Percentiles rank a stretch among this genome's conserved stretches.
These are phyloP conservation scores for Denticeps clupeoides DNA, from an alignment of 2,797 vertebrate species.

Conservation along the genomic window DNA sequence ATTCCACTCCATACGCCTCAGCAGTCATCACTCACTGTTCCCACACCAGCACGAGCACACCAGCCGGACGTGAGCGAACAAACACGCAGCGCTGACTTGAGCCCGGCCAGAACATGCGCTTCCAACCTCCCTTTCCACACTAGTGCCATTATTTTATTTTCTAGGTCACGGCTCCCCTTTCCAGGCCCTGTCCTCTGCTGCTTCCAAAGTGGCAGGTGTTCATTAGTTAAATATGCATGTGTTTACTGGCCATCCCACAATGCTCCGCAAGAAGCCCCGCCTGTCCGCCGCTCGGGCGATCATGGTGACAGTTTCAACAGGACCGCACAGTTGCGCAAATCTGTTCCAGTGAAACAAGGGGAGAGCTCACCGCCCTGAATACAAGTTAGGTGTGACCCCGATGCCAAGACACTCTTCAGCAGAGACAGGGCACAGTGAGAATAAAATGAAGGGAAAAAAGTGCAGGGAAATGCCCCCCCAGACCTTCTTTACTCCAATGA, in stretches of 20 bases:
- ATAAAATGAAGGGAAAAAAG: too few species aligned
- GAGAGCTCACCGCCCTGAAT: too few species aligned
- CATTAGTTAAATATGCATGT: neutral
- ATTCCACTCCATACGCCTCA: slow-evolving; percentile 39
- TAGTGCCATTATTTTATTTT: neutral
- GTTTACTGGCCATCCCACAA: neutral
- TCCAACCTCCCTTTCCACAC: too few species aligned
- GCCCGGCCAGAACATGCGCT: too few species aligned
- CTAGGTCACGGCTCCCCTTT: slow-evolving; percentile 1
- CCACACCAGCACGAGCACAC: slow-evolving; percentile 26
- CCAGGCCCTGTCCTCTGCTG: neutral
- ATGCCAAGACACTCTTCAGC: too few species aligned
- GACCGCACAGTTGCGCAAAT: too few species aligned
- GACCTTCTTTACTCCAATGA: too few species aligned
- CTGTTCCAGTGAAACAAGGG: too few species aligned
- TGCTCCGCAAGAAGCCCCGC: neutral
- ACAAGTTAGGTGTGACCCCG: too few species aligned
- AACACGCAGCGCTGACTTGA: slow-evolving; percentile 6
- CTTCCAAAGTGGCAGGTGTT: slow-evolving; percentile 2
- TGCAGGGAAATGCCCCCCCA: too few species aligned
- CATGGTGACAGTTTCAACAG: too few species aligned
- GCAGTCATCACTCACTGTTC: slow-evolving; percentile 50
- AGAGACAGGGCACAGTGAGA: too few species aligned
- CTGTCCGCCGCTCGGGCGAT: neutral
- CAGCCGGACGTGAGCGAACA: slow-evolving; percentile 9